Evolutionary conservation across 2,113 vertebrate species (phyloP), one percentile per base, ranked within the genome.

Genomic region (Channa maculata): DNA sequence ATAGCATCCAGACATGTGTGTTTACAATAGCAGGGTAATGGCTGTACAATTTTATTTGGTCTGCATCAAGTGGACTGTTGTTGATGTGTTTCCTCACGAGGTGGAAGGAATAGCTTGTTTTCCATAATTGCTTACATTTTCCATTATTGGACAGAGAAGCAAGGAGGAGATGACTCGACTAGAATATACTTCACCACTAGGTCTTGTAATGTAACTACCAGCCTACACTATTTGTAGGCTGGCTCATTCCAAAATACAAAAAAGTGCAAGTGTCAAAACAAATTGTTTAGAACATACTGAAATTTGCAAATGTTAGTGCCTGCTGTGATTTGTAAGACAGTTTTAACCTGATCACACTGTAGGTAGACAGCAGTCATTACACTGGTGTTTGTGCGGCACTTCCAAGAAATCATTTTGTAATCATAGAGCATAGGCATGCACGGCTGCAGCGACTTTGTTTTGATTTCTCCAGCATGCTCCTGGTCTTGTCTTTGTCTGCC

Each of bases 21-120:
- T 92, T 93, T 92, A 83, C 69, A 78, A 65, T 85, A 77, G 84
- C 65, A 76, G 75, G 48, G 15, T 80, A 86, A 91, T 86, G 83
- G 69, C 65, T 77, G 39, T 49, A 65, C 13, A 59, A 67, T 86
- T 88, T 86, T 37, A 80, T 89, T 84, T 65, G 77, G 43, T 51
- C 45, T 84, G 59, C 51, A 82, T 85, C 71, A 80, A 87, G 65
- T 74, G 50, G 71, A 67, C 65, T 65, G 45, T 58, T 82, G 67
- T 43, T 85, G 73, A 82, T 79, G 67, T 69, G 70, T 83, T 87
- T 85, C 86, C 83, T 89, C 76, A 59, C 9, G 8, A 45, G 9
- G 9, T 38, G 41, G 37, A 10, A 69, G 33, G 53, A 51, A 68
- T 52, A 24, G 0, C 7, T 39, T 55, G 45, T 33, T 41, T 34